Evolutionary conservation across 2,113 vertebrate species (phyloP).

Genomic region (Rissa tridactyla): DNA sequence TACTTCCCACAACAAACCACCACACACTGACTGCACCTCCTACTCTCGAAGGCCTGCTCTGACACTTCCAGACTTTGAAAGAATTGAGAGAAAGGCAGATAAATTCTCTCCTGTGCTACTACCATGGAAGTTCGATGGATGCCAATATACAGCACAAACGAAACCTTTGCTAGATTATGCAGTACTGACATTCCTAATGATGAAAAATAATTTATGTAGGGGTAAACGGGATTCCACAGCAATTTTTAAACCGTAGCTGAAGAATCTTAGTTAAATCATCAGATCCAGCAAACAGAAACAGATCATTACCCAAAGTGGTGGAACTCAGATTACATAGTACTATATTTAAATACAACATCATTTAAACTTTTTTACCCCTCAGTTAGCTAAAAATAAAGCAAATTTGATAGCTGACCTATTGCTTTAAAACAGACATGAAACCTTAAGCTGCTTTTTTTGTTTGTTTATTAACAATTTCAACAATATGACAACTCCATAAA

Average conservation of each 20-base stretch:
- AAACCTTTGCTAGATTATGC: not conserved
- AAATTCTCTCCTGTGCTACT: not conserved
- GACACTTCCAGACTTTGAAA: not conserved
- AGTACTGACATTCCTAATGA: not conserved
- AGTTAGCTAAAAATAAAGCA: constrained; percentile 60
- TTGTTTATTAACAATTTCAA: not conserved
- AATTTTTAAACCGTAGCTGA: not conserved
- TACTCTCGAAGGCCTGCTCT: not conserved
- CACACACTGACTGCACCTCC: not conserved
- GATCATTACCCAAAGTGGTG: constrained; percentile 17
- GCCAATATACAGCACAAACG: not conserved
- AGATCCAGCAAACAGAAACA: constrained; percentile 35
- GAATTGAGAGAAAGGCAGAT: not conserved
- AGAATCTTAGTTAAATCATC: constrained; percentile 6
- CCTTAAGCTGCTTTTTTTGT: not conserved
- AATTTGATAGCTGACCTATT: constrained; percentile 21
- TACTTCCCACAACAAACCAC: not conserved
- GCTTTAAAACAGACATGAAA: not conserved
- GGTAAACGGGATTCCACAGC: not conserved
- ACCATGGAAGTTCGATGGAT: not conserved
- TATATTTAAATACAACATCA: constrained; percentile 41
- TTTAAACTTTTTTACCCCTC: not conserved
- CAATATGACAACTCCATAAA: not conserved
- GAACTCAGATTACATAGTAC: constrained; percentile 39
- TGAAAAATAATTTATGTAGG: not conserved